Base-by-base conservation (phyloP, 2,113 vertebrate species). In the Oryzias melastigma region DNA sequence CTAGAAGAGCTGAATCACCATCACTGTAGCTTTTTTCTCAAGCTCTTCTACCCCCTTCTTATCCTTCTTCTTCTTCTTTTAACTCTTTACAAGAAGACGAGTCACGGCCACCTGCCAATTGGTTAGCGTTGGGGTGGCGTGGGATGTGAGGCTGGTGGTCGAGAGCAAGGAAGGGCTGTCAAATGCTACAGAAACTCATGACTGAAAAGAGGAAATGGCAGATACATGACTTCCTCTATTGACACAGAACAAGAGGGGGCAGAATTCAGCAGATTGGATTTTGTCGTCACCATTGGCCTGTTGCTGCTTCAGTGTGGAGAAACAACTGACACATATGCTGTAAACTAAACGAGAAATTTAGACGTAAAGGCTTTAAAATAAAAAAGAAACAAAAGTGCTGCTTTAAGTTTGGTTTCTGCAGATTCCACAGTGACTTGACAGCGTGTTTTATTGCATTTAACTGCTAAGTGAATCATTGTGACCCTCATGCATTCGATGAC, bases 171-270 rank as follows among this genome's bases (percentile, higher is more conserved):
- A 77, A 86, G 80, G 77, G 68, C 68, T 75, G 81, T 82, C 77
- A 87, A 86, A 81, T 78, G 82, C 70, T 71, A 88, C 84, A 87
- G 71, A 85, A 89, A 80, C 83, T 86, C 82, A 80, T 85, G 84
- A 89, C 80, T 73, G 64, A 85, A 89, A 91, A 89, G 86, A 84
- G 85, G 90, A 90, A 91, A 87, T 74, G 77, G 77, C 59, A 83
- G 65, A 80, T 78, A 75, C 72, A 80, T 24, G 65, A 90, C 90
- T 91, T 91, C 90, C 90, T 89, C 88, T 88, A 86, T 87, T 88
- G 85, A 88, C 78, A 87, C 77, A 89, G 77, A 79, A 77, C 62
- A 53, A 84, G 79, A 77, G 79, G 74, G 82, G 84, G 77, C 62
- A 79, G 85, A 75, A 85, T 67, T 84, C 41, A 78, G 62, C 58